Evolutionary conservation across 1,140 invertebrate genomes (phyloP).

Genomic region (Phthorimaea operculella): DNA sequence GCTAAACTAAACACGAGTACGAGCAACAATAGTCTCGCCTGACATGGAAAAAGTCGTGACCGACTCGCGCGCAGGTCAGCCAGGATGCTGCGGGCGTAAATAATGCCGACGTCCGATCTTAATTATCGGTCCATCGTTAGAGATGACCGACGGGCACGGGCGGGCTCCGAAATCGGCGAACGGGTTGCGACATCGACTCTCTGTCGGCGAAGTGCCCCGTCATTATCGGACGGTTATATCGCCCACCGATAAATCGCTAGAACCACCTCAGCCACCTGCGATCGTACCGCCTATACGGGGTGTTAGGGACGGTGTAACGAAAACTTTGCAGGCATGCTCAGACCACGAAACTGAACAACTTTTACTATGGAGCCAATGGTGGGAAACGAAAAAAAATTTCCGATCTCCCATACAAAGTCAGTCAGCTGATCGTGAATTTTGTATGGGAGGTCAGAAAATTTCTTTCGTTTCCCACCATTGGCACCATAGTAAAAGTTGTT

Average conservation of each 20-base stretch:
- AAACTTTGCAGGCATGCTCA: no score
- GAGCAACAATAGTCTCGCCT: conserved; percentile 56
- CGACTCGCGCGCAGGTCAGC: conserved; percentile 44
- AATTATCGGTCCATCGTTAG: conserved; percentile 65
- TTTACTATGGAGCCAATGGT: no score
- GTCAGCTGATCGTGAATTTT: no score
- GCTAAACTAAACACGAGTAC: conserved; percentile 39
- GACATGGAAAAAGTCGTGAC: conserved; percentile 64
- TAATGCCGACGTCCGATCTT: conserved; percentile 62
- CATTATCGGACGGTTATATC: conserved; percentile 50
- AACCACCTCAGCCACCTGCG: conserved; percentile 39
- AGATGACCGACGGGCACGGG: conserved; percentile 53
- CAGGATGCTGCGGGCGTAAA: conserved; percentile 60
- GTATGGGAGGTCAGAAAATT: no score
- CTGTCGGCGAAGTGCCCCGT: conserved; percentile 28
- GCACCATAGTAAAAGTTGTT: no score
- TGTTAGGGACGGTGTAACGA: no score
- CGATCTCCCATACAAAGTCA: no score
- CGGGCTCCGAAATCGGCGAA: conserved; percentile 46
- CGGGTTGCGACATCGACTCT: conserved; percentile 47
- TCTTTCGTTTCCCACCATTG: no score
- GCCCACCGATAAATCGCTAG: conserved; percentile 51
- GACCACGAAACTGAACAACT: no score
- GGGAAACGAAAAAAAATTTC: no score
- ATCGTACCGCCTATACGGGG: not conserved